phyloP scores from a whole-genome alignment of 1,140 invertebrate genomes.

The Microplitis mediator region DNA sequence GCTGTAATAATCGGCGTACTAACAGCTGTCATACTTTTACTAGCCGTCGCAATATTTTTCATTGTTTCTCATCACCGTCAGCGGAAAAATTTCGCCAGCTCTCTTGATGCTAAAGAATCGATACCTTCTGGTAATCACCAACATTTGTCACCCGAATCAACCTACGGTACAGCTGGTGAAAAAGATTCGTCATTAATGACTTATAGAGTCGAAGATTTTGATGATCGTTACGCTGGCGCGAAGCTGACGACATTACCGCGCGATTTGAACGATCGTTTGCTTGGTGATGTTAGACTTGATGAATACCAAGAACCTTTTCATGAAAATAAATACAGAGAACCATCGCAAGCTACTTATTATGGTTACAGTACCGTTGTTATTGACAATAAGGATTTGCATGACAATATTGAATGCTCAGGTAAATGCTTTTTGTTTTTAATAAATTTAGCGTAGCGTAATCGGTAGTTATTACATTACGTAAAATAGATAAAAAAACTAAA shows the following conservation, averaged over 20 bases:
- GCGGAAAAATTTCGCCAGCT: constrained; percentile 64
- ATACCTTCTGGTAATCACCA: constrained; percentile 57
- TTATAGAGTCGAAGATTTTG: constrained; percentile 59
- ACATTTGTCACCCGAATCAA: constrained; percentile 57
- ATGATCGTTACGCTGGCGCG: constrained; percentile 57
- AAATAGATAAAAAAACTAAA: not conserved
- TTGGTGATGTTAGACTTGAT: constrained; percentile 59
- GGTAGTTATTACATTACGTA: not conserved
- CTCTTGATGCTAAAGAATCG: constrained; percentile 58
- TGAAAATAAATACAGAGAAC: constrained; percentile 59
- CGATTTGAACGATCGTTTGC: constrained; percentile 58
- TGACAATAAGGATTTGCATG: constrained; percentile 62
- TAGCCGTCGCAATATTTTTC: constrained; percentile 67
- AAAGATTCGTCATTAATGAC: constrained; percentile 60
- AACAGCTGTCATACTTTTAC: constrained; percentile 68
- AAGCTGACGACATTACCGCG: constrained; percentile 57
- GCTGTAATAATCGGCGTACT: constrained; percentile 72
- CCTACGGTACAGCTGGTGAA: constrained; percentile 55
- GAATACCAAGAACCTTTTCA: constrained; percentile 66
- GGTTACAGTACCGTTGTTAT: constrained; percentile 65
- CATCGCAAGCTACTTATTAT: constrained; percentile 62
- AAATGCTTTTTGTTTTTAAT: constrained; percentile 29
- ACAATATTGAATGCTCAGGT: constrained; percentile 61
- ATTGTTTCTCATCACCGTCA: constrained; percentile 67
- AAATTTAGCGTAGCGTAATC: not conserved